Evolutionary conservation across 1,140 invertebrate genomes (phyloP).

Genomic region (Drosophila kanapiae): DNA sequence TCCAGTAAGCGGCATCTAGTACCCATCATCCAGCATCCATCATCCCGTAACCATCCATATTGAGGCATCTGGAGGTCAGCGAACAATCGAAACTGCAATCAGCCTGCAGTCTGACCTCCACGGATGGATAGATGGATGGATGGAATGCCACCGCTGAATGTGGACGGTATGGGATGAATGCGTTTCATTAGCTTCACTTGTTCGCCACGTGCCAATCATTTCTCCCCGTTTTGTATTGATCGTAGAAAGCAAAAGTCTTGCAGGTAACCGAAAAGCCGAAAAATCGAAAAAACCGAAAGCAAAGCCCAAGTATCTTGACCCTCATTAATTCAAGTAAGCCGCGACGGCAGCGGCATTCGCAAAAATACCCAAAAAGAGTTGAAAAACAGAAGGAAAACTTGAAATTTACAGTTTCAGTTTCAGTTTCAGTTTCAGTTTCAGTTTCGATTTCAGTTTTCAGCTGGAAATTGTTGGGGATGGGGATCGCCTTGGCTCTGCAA

Average conservation of each 20-base stretch:
- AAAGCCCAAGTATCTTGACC: constrained; percentile 75
- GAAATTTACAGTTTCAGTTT: constrained; percentile 55
- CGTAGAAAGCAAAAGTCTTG: constrained; percentile 45
- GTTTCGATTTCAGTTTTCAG: constrained; percentile 19
- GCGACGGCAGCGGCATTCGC: constrained; percentile 37
- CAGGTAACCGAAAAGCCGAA: constrained; percentile 50
- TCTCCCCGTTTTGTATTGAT: constrained; percentile 1
- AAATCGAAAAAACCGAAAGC: constrained; percentile 42
- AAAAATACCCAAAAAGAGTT: constrained; percentile 28
- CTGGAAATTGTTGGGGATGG: neutral
- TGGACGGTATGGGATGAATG: constrained; percentile 8
- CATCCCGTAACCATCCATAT: neutral
- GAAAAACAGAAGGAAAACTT: constrained; percentile 38
- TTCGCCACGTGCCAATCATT: constrained; percentile 42
- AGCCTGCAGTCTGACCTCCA: constrained; percentile 11
- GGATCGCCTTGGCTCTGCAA: constrained; percentile 38
- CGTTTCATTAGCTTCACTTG: constrained; percentile 48
- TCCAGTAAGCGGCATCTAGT: neutral
- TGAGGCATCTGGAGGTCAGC: neutral
- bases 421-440: constrained; percentile 24
- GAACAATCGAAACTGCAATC: constrained; percentile 11
- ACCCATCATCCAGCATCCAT: neutral
- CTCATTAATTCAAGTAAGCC: constrained; percentile 79
- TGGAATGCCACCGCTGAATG: neutral
- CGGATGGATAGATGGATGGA: neutral